phyloP scores from a whole-genome alignment of 2,113 vertebrate species.

The Tragelaphus scriptus region DNA sequence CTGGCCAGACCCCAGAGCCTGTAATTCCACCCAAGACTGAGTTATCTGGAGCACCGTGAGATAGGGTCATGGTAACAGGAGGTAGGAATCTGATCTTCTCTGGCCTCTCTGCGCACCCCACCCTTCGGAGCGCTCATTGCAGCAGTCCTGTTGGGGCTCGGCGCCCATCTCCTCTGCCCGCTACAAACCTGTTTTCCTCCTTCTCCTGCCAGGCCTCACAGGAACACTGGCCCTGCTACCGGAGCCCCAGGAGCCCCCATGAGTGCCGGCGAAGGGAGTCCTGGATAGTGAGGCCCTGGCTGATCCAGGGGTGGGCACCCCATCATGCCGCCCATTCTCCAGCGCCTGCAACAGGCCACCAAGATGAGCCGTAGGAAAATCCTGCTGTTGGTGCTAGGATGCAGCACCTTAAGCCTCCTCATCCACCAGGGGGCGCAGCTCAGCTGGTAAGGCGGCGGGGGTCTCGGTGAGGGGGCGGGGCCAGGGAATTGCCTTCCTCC shows the following conservation, averaged over 20 bases:
- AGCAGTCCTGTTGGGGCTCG: background rate
- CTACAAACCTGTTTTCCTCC: conserved; percentile 61
- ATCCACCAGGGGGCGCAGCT: conserved; percentile 85
- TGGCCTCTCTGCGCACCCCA: conserved; percentile 26
- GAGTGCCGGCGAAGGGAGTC: conserved; percentile 46
- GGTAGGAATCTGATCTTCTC: conserved; percentile 58
- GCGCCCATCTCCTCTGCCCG: conserved; percentile 28
- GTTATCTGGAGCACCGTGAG: conserved; percentile 45
- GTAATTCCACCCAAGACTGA: conserved; percentile 71
- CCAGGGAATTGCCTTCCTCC: background rate
- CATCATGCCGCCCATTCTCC: conserved; percentile 50
- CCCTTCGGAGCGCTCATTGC: conserved; percentile 18
- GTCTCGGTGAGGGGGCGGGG: background rate
- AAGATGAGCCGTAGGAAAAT: conserved; percentile 86
- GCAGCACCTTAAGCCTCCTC: conserved; percentile 85
- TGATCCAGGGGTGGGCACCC: background rate
- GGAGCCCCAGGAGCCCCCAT: conserved; percentile 71
- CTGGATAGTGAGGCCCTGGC: conserved; percentile 60
- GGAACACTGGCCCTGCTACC: conserved; percentile 69
- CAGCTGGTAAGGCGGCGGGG: conserved; percentile 82
- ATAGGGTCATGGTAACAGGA: conserved; percentile 48
- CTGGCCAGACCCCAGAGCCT: conserved; percentile 46
- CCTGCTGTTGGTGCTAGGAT: conserved; percentile 80
- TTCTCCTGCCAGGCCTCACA: conserved; percentile 53
- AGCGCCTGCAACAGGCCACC: conserved; percentile 62